These are phyloP conservation scores for Corvus cornix DNA, from an alignment of 2,113 vertebrate genomes.

Conservation along the genomic window DNA sequence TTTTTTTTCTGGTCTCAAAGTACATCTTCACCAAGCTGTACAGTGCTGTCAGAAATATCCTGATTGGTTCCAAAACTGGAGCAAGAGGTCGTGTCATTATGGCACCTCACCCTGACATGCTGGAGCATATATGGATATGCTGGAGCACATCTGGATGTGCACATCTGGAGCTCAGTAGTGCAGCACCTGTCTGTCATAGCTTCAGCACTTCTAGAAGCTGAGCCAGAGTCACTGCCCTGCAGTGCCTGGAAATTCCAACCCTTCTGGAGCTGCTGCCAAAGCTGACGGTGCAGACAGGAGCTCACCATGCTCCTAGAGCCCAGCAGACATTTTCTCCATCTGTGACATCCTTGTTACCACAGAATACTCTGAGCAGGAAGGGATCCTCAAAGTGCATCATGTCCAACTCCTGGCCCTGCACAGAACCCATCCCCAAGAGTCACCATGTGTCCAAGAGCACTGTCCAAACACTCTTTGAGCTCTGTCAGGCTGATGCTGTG, in stretches of 20 bases:
- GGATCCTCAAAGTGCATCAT: neutral
- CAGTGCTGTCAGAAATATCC: neutral
- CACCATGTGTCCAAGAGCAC: neutral
- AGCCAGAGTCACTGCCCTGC: neutral
- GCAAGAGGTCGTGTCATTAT: neutral
- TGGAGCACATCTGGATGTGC: neutral
- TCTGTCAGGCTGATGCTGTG: neutral
- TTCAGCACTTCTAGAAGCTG: neutral
- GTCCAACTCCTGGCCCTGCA: neutral
- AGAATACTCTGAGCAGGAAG: neutral
- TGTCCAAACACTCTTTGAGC: neutral
- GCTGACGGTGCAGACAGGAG: neutral
- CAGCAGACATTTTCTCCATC: neutral
- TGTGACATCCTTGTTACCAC: neutral
- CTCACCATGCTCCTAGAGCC: neutral
- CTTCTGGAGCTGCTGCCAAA: neutral
- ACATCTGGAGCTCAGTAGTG: neutral
- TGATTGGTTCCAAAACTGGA: neutral
- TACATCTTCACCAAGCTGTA: neutral
- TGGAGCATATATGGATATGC: neutral
- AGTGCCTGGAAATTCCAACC: neutral
- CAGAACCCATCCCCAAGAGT: no score
- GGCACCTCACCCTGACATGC: neutral
- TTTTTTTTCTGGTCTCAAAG: neutral
- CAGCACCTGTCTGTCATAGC: fast-evolving